Percentiles rank a stretch among this genome's conserved stretches.
Conservation (phyloP, 2,797 vertebrate genomes). For the Muraenolepis orangiensis region DNA sequence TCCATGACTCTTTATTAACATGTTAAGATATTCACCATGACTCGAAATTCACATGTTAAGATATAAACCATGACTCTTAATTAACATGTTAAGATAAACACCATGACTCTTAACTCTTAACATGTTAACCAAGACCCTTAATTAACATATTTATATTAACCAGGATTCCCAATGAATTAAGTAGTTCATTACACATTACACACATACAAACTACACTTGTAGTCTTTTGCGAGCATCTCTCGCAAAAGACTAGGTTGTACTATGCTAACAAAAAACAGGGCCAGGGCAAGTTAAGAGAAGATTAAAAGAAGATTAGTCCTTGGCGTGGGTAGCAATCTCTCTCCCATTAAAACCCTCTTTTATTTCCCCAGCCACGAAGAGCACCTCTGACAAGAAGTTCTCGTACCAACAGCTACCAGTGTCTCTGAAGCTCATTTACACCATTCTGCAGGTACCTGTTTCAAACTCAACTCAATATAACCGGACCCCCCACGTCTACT, state of each 20-base stretch:
- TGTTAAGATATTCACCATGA: not conserved
- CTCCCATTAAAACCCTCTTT: not conserved
- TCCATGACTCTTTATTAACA: not conserved
- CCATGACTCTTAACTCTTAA: not conserved
- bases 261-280: not conserved
- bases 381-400: constrained; percentile 92
- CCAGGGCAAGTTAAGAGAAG: constrained; percentile 4
- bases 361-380: constrained; percentile 79
- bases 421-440: constrained; percentile 94
- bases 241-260: too few relatives aligned
- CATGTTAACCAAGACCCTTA: too few relatives aligned
- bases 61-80: not conserved
- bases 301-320: not conserved
- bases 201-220: not conserved
- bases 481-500: not conserved
- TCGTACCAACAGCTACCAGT: constrained; percentile 94
- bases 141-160: too few relatives aligned
- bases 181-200: not conserved
- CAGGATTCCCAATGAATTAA: not conserved
- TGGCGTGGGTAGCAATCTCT: constrained; percentile 5
- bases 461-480: constrained; percentile 7
- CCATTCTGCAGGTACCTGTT: constrained; percentile 89
- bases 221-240: not conserved
- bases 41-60: not conserved
- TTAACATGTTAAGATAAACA: not conserved